Evolutionary conservation across 2,113 vertebrate genomes (phyloP).

Genomic region (Lophius piscatorius): DNA sequence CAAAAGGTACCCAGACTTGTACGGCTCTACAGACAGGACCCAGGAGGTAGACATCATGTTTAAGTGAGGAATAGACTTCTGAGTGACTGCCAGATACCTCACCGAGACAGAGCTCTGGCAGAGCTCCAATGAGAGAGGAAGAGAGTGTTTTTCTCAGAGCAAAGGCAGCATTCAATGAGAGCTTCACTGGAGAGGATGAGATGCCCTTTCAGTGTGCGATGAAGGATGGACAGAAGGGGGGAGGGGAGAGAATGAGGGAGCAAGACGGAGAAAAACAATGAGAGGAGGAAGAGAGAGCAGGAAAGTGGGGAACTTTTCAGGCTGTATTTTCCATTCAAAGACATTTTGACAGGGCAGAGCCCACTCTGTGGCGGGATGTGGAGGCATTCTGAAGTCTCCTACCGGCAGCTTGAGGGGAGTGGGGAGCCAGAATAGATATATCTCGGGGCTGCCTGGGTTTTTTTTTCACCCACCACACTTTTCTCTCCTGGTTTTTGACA

Average conservation of each 20-base stretch:
- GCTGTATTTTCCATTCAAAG: slow-evolving; percentile 74
- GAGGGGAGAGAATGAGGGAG: slow-evolving; percentile 11
- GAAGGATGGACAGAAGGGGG: slow-evolving; percentile 67
- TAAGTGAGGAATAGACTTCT: slow-evolving; percentile 62
- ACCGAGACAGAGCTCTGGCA: slow-evolving; percentile 61
- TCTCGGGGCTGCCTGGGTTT: slow-evolving; percentile 66
- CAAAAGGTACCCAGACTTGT: slow-evolving; percentile 54
- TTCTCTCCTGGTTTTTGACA: slow-evolving; percentile 75
- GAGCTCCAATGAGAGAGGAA: slow-evolving; percentile 39
- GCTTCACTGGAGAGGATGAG: slow-evolving; percentile 64
- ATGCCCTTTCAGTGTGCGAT: slow-evolving; percentile 70
- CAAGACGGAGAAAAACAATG: slow-evolving; percentile 26
- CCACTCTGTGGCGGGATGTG: slow-evolving; percentile 68
- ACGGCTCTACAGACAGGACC: slow-evolving; percentile 59
- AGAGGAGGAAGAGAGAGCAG: slow-evolving; percentile 42
- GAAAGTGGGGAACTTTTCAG: slow-evolving; percentile 69
- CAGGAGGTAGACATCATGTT: slow-evolving; percentile 72
- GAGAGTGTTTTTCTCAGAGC: slow-evolving; percentile 30
- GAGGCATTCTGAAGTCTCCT: slow-evolving; percentile 80
- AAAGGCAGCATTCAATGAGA: slow-evolving; percentile 65
- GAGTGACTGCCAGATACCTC: slow-evolving; percentile 75
- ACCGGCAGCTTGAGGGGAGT: slow-evolving; percentile 73
- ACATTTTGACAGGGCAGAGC: slow-evolving; percentile 77
- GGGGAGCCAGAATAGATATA: slow-evolving; percentile 78
- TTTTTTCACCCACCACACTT: slow-evolving; percentile 50